These are phyloP conservation scores for Crotalus viridis DNA, from an alignment of 2,113 vertebrate species.

Conservation along the genomic window DNA sequence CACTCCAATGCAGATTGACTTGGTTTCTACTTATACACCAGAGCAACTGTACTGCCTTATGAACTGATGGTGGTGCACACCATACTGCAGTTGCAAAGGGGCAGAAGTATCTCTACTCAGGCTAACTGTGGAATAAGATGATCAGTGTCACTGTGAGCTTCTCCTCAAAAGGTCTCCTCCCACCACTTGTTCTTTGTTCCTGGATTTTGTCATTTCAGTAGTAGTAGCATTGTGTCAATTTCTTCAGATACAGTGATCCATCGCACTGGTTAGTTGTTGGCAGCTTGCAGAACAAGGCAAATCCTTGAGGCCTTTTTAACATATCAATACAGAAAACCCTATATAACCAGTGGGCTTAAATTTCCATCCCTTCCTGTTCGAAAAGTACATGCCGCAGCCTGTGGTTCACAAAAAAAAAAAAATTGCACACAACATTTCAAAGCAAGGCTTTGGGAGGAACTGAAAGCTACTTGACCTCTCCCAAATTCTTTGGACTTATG, in stretches of 20 bases:
- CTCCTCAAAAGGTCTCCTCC: background rate
- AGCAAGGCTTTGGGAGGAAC: fast-evolving
- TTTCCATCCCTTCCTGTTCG: background rate
- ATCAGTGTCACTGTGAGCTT: background rate
- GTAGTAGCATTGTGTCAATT: slow-evolving; percentile 54
- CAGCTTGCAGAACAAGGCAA: slow-evolving; percentile 34
- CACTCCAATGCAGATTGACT: background rate
- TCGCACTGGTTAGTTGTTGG: slow-evolving; percentile 45
- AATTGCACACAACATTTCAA: background rate
- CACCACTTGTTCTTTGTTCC: background rate
- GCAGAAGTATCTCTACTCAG: background rate
- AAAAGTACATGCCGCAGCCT: slow-evolving; percentile 13
- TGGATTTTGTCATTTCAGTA: slow-evolving; percentile 29
- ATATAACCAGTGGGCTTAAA: slow-evolving; percentile 54
- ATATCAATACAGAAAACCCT: background rate
- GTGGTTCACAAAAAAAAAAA: background rate
- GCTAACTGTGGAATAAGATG: background rate
- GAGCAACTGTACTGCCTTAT: background rate
- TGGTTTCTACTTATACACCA: background rate
- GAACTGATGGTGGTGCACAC: background rate
- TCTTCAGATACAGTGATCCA: background rate
- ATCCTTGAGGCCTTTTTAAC: slow-evolving; percentile 46
- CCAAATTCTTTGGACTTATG: background rate
- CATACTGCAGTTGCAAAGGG: background rate
- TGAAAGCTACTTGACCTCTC: slow-evolving; percentile 16